Conservation (phyloP, 2,888 invertebrate species). For the Meliscaeva auricollis region DNA sequence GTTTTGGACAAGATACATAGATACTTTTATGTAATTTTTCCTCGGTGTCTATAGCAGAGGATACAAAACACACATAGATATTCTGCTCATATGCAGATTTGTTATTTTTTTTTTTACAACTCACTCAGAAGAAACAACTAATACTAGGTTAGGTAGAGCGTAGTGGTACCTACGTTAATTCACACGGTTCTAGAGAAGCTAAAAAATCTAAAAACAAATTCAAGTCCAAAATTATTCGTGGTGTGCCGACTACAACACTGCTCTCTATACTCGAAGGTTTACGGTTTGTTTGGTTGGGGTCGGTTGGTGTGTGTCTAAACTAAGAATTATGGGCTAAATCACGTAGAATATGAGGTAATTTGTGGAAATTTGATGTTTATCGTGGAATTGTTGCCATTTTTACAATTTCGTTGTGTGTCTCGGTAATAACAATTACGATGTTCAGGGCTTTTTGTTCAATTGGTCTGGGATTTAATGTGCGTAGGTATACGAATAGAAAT, state of each 20-base stretch:
- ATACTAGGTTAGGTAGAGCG: too few relatives aligned
- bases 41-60: conserved; percentile 27
- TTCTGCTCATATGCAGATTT: conserved; percentile 66
- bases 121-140: conserved; percentile 13
- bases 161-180: background rate
- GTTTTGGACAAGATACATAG: conserved; percentile 8
- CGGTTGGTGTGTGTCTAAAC: background rate
- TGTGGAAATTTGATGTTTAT: conserved; percentile 84
- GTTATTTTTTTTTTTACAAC: conserved; percentile 11
- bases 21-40: conserved; percentile 40
- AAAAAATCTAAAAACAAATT: background rate
- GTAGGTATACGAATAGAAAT: background rate
- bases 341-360: conserved; percentile 84
- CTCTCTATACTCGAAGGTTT: background rate
- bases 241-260: background rate
- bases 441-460: conserved; percentile 49
- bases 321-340: conserved; percentile 75
- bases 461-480: conserved; percentile 51
- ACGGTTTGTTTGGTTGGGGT: background rate
- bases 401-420: conserved; percentile 73
- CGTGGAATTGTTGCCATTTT: conserved; percentile 83
- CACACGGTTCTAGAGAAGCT: background rate
- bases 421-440: conserved; percentile 72
- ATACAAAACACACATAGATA: conserved; percentile 18
- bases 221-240: background rate